Base-by-base conservation (phyloP, 2,797 vertebrate genomes). In the Phoxinus dragarum region DNA sequence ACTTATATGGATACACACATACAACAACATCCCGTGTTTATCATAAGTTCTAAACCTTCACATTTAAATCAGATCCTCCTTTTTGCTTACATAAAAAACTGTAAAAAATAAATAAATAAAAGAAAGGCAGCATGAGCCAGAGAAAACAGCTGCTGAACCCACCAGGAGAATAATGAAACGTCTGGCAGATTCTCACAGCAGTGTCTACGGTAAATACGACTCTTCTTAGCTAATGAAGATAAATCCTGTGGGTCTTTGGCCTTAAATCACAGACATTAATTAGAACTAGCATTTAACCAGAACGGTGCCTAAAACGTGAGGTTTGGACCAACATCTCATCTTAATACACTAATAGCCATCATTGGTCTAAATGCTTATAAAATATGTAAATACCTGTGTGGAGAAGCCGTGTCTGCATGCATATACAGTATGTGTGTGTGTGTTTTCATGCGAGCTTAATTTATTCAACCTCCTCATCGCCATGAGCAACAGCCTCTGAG, bases 201-300 rank as follows among this genome's bases (percentile, higher is more conserved):
- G 12, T 71, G 83, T 59, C 64, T 59, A 36, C n/a, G 49, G 83
- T 84, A 84, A 79, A 84, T 42, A 71, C 64, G 9, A 71, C 75
- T 84, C 49, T 36, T 78, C 74, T 71, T 69, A 61, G 27, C 38
- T 79, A 84, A 84, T 84, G 66, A 84, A 79, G 83, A 79, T 79
- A 68, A 84, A 84, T 84, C 83, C 52, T 71, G 3, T 23, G 83
- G 75, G 75, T 84, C 52, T 84, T 44, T 71, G 52, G 66, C 38
- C 75, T 84, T 71, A 79, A 84, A 71, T 71, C 75, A 52, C 21
- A 71, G 47, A 47, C 83, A 84, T 84, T 84, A 84, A 79, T 84
- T 69, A 79, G 49, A 84, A 47, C 74, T 61, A 49, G 38, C 47
- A 56, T 71, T 54, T 54, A 54, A 49, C 49, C 74, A 61, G 38